These are phyloP conservation scores for Zelleria hepariella DNA, from an alignment of 2,888 invertebrate genomes.

Conservation along the genomic window DNA sequence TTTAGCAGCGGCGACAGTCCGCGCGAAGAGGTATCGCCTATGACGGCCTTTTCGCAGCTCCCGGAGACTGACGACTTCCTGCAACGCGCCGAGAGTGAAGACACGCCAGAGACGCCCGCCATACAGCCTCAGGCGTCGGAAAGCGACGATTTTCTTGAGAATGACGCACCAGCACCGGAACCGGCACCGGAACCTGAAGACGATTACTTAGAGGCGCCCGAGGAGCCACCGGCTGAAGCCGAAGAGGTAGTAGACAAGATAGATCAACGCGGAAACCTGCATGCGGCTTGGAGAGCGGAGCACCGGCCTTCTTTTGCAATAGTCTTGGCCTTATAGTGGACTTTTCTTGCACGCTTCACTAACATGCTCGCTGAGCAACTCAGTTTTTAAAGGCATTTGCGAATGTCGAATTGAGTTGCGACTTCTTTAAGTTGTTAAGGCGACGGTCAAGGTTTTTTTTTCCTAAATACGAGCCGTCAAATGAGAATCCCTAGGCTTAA, in stretches of 20 bases:
- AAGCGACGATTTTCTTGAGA: background rate
- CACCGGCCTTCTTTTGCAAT: background rate
- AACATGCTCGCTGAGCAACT: background rate
- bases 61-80: background rate
- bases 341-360: background rate
- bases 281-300: background rate
- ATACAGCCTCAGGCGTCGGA: background rate
- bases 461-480: no score
- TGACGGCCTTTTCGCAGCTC: background rate
- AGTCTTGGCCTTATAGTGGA: background rate
- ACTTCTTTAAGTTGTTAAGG: no score
- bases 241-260: background rate
- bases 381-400: background rate
- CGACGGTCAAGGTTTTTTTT: no score
- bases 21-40: slow-evolving; percentile 28
- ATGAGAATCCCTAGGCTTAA: no score
- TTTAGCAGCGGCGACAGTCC: slow-evolving; percentile 43
- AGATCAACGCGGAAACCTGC: background rate
- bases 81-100: background rate
- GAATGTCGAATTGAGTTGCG: background rate
- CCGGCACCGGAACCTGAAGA: background rate
- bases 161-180: background rate
- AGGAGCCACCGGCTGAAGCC: background rate
- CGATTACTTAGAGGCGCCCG: background rate
- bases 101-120: no score